Evolutionary conservation across 2,888 invertebrate genomes (phyloP).

Genomic region (Acronicta alni): DNA sequence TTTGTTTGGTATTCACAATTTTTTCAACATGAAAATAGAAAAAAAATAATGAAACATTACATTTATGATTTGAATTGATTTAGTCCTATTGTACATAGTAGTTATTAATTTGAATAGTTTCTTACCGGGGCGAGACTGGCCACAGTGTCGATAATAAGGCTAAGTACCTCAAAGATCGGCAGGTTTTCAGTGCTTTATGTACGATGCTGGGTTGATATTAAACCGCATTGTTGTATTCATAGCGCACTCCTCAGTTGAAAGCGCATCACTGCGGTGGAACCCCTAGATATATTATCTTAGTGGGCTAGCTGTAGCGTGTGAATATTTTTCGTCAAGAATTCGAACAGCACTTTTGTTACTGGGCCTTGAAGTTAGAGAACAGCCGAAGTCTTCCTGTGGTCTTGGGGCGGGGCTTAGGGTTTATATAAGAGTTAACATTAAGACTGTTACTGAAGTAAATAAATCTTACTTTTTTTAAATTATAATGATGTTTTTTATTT

Average conservation of each 20-base stretch:
- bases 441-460: constrained; percentile 60
- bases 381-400: constrained; percentile 50
- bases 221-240: constrained; percentile 46
- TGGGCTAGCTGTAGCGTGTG: constrained; percentile 73
- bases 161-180: constrained; percentile 46
- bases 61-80: constrained; percentile 39
- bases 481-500: constrained; percentile 22
- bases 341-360: constrained; percentile 57
- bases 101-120: constrained; percentile 23
- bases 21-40: constrained; percentile 13
- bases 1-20: constrained; percentile 12
- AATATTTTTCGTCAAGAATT: constrained; percentile 55
- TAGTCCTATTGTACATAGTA: constrained; percentile 53
- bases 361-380: constrained; percentile 51
- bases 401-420: constrained; percentile 58
- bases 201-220: constrained; percentile 51
- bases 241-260: constrained; percentile 39
- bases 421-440: constrained; percentile 52
- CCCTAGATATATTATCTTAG: constrained; percentile 61
- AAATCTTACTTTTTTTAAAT: constrained; percentile 45
- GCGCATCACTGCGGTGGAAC: constrained; percentile 68
- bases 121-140: constrained; percentile 33
- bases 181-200: constrained; percentile 49
- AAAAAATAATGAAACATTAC: constrained; percentile 29
- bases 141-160: constrained; percentile 34